phyloP scores from a whole-genome alignment of 2,113 vertebrate genomes.

The Poeciliopsis turrubarensis region DNA sequence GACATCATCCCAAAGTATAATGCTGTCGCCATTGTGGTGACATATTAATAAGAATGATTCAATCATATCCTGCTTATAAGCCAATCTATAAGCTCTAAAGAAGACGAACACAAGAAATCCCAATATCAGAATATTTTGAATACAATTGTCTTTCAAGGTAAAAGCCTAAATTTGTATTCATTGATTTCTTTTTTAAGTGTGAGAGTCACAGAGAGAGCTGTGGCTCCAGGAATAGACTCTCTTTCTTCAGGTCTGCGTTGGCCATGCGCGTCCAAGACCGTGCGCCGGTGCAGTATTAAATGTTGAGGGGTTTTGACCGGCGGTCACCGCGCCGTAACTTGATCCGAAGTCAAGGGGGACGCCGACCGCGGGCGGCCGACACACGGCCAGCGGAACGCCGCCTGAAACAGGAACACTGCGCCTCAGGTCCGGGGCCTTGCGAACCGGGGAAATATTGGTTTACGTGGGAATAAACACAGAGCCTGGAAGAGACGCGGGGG shows the following conservation, averaged over 20 bases:
- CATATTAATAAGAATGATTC: background rate
- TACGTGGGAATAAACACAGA: constrained; percentile 60
- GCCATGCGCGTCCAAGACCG: constrained; percentile 19
- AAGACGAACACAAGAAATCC: no score
- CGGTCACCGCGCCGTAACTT: constrained; percentile 72
- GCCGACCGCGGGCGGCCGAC: constrained; percentile 72
- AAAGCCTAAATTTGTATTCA: no score
- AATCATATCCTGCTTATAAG: background rate
- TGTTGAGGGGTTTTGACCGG: constrained; percentile 60
- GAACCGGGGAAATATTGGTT: constrained; percentile 69
- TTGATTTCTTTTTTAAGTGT: background rate
- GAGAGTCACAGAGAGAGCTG: background rate
- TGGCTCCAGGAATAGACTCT: background rate
- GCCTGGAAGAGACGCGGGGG: background rate
- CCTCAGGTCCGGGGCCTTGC: constrained; percentile 55
- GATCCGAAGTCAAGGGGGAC: constrained; percentile 61
- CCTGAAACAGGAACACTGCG: constrained; percentile 48
- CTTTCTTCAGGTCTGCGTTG: constrained; percentile 27
- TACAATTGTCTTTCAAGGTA: no score
- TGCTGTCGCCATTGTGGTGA: no score
- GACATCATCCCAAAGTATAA: no score
- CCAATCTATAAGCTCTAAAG: no score
- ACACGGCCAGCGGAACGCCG: constrained; percentile 70
- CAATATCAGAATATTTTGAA: background rate
- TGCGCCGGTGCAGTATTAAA: constrained; percentile 60